Conservation (phyloP, 2,113 vertebrate genomes). For the Pterocles burchelli region DNA sequence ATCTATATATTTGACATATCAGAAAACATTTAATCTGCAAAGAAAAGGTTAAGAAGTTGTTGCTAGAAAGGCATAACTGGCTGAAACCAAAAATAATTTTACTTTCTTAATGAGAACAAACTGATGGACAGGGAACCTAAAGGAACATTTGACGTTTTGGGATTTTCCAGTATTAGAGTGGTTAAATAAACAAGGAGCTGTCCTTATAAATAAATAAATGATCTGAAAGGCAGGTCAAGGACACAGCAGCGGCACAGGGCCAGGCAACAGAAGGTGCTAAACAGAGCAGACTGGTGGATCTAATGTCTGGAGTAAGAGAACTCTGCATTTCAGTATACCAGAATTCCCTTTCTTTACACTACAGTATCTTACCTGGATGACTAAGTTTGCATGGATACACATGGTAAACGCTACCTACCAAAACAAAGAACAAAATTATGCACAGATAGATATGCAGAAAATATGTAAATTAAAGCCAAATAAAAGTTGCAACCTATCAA, state of each 20-base stretch:
- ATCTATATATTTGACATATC: neutral
- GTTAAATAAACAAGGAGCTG: neutral
- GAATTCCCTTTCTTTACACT: neutral
- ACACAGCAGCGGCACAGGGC: neutral
- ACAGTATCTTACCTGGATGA: neutral
- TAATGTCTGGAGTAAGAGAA: neutral
- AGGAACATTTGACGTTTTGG: neutral
- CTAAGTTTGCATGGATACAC: neutral
- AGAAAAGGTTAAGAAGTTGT: neutral
- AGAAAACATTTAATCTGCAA: neutral
- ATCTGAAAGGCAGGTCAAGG: slow-evolving; percentile 53
- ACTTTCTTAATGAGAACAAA: neutral
- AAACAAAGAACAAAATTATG: neutral
- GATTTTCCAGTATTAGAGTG: neutral
- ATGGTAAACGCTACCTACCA: neutral
- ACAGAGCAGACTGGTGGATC: neutral
- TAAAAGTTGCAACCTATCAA: neutral
- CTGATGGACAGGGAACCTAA: neutral
- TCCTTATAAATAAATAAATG: neutral
- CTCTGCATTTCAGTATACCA: neutral
- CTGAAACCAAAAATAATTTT: neutral
- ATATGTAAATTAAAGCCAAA: neutral
- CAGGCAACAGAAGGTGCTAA: slow-evolving; percentile 56
- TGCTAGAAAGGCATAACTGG: neutral
- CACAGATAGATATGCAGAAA: neutral